These are phyloP conservation scores for Luscinia luscinia DNA, from an alignment of 2,797 vertebrate genomes.

Conservation along the genomic window DNA sequence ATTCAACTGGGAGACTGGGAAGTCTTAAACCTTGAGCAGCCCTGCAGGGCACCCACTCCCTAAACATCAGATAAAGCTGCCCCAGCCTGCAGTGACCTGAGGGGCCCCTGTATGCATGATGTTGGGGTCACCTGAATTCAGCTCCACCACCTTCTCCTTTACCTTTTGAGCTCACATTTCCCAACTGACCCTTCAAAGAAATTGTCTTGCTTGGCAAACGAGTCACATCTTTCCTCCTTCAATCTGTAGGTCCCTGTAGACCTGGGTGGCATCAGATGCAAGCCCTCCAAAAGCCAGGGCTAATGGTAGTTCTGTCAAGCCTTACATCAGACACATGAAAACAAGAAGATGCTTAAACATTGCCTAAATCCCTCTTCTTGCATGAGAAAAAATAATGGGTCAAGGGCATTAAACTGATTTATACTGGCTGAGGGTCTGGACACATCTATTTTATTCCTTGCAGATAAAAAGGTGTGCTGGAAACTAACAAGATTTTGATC, in stretches of 20 bases:
- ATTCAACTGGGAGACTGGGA: neutral
- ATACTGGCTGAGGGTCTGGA: neutral
- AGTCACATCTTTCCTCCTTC: neutral
- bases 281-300: neutral
- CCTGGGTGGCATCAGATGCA: neutral
- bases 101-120: neutral
- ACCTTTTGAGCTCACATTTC: neutral
- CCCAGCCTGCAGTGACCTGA: neutral
- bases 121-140: neutral
- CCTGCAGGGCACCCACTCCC: neutral
- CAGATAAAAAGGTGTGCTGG: conserved; percentile 35
- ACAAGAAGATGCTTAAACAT: neutral
- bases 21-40: neutral
- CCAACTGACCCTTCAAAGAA: neutral
- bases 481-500: conserved; percentile 25
- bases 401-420: conserved; percentile 7
- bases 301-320: neutral
- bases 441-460: conserved; percentile 16
- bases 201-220: neutral
- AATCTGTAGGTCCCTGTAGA: neutral
- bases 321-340: neutral
- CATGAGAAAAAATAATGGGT: neutral
- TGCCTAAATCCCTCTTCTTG: neutral
- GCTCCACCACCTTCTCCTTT: neutral
- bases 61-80: neutral